Evolutionary conservation across 2,797 vertebrate species (phyloP).

Genomic region (Molothrus aeneus): DNA sequence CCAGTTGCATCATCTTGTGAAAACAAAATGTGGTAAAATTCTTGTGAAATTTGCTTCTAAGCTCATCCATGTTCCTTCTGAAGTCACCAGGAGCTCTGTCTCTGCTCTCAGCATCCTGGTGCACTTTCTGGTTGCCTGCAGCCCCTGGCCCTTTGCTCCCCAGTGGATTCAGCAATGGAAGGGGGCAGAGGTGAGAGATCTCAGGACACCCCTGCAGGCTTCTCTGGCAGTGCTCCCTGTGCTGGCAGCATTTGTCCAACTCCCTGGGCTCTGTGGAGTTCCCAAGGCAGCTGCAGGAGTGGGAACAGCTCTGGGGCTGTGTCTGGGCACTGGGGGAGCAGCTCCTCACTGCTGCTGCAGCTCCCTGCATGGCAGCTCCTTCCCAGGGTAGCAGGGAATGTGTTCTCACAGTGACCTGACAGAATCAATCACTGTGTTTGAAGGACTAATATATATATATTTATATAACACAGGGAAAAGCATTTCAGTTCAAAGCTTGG

Average conservation of each 20-base stretch:
- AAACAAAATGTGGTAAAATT: neutral
- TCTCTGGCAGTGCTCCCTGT: neutral
- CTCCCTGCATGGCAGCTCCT: fast-evolving
- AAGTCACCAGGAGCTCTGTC: neutral
- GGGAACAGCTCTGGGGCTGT: neutral
- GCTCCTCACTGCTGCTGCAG: fast-evolving
- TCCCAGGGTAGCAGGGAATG: neutral
- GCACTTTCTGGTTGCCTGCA: neutral
- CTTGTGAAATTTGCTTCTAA: neutral
- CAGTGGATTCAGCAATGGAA: neutral
- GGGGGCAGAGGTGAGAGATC: neutral
- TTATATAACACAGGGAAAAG: slow-evolving; percentile 28
- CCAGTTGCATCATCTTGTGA: neutral
- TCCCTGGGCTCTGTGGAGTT: neutral
- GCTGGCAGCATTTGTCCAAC: neutral
- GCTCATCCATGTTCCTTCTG: neutral
- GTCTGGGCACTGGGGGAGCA: neutral
- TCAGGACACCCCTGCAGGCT: too few relatives aligned
- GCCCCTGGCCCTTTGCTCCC: neutral
- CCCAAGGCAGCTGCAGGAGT: neutral
- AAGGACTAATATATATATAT: slow-evolving; percentile 1
- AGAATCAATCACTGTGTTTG: neutral
- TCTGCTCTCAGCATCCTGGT: neutral
- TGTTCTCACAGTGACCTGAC: neutral
- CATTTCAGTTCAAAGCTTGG: slow-evolving; percentile 21